phyloP scores from a whole-genome alignment of 2,113 vertebrate genomes.

The Cinclus cinclus region DNA sequence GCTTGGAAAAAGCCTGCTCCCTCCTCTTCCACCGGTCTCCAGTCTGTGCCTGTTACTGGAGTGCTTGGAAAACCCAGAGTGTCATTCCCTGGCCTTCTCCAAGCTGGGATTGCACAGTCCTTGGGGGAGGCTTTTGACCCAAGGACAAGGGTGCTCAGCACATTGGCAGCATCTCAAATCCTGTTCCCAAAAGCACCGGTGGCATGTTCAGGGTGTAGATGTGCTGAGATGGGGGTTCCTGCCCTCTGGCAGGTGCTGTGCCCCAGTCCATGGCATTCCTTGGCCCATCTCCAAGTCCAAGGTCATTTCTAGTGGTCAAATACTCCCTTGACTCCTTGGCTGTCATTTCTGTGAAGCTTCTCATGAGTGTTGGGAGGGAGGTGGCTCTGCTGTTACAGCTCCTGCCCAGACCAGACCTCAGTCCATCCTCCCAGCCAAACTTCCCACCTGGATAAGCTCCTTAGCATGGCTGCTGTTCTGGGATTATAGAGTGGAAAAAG shows the following conservation, averaged over 20 bases:
- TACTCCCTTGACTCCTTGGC: not conserved
- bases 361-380: rapidly evolving
- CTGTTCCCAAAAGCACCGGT: not conserved
- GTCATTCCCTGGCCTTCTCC: not conserved
- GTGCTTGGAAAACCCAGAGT: not conserved
- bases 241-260: rapidly evolving
- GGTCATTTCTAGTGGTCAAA: not conserved
- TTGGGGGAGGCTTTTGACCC: not conserved
- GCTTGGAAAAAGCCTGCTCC: not conserved
- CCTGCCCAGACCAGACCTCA: not conserved
- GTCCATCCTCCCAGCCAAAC: not conserved
- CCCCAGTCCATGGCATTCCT: not conserved
- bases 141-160: not conserved
- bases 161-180: not conserved
- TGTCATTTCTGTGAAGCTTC: not conserved
- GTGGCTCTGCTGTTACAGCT: not conserved
- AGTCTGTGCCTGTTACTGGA: not conserved
- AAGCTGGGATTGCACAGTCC: not conserved
- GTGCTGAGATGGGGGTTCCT: not conserved
- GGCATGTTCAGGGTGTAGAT: not conserved
- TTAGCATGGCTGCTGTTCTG: not conserved
- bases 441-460: not conserved
- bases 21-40: not conserved
- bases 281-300: not conserved
- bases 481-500: not conserved